phyloP scores from a whole-genome alignment of 2,888 invertebrate genomes.

The Aspidiotus rigidus region DNA sequence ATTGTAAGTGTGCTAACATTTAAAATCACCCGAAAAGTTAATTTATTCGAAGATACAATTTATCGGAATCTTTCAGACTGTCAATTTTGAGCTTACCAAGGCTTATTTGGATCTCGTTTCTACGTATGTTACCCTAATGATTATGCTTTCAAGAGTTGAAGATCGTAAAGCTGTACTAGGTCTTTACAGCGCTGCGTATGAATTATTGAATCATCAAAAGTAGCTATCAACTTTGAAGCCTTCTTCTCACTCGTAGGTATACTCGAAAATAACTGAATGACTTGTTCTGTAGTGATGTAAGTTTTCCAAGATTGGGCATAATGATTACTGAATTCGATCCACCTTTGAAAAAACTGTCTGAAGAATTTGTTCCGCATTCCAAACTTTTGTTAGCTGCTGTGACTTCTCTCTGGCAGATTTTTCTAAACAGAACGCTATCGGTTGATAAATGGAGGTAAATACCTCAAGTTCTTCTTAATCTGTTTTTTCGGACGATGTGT shows the following conservation, averaged over 20 bases:
- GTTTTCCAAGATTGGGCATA: conserved; percentile 91
- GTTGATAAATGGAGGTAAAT: conserved; percentile 79
- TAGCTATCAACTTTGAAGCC: conserved; percentile 35
- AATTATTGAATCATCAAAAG: conserved; percentile 80
- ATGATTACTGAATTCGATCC: conserved; percentile 97
- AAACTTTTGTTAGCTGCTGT: conserved; percentile 77
- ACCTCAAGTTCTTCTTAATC: background rate
- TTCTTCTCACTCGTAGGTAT: background rate
- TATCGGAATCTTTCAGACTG: conserved; percentile 47
- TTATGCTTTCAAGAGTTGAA: conserved; percentile 92
- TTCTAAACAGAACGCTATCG: conserved; percentile 76
- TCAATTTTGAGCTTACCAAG: conserved; percentile 93
- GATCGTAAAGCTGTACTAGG: conserved; percentile 95
- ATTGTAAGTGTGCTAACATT: conserved; percentile 50
- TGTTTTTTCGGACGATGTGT: background rate
- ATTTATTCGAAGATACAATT: background rate
- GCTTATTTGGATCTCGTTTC: conserved; percentile 90
- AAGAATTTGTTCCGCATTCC: conserved; percentile 93
- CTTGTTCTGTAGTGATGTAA: conserved; percentile 55
- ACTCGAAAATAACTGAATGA: background rate
- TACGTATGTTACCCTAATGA: conserved; percentile 92
- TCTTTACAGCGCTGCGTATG: conserved; percentile 94
- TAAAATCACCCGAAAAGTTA: background rate
- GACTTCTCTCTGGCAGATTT: conserved; percentile 77
- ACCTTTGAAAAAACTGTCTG: conserved; percentile 87